These are phyloP conservation scores for Tolmerus cingulatus DNA, from an alignment of 2,888 invertebrate species.

Conservation along the genomic window DNA sequence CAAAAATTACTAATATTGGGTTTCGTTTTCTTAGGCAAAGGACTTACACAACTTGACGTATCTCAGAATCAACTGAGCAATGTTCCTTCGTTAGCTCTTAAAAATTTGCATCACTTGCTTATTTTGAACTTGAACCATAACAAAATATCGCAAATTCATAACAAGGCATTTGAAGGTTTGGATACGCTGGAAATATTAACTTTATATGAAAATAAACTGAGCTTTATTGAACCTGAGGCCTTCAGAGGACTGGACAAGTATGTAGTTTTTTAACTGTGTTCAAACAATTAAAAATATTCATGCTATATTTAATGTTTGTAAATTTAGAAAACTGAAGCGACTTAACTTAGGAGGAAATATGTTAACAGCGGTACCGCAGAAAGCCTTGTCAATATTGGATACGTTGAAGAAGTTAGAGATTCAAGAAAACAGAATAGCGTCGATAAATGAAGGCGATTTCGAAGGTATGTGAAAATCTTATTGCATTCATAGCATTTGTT, in stretches of 20 bases:
- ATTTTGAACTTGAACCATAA: constrained; percentile 92
- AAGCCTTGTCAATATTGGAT: constrained; percentile 79
- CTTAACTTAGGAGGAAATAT: constrained; percentile 88
- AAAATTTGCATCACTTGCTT: constrained; percentile 81
- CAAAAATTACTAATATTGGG: background rate
- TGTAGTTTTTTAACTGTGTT: constrained; percentile 57
- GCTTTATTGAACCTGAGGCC: constrained; percentile 79
- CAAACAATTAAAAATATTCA: constrained; percentile 50
- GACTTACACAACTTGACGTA: constrained; percentile 86
- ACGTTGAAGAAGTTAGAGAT: constrained; percentile 86
- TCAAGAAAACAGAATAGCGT: constrained; percentile 83
- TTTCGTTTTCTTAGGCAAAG: constrained; percentile 71
- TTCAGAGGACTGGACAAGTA: constrained; percentile 89
- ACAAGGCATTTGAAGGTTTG: constrained; percentile 84
- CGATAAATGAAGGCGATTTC: constrained; percentile 84
- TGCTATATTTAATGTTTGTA: background rate
- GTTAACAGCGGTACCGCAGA: constrained; percentile 78
- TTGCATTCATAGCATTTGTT: no score
- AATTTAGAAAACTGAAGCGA: constrained; percentile 76
- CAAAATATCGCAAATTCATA: constrained; percentile 79
- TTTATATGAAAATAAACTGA: constrained; percentile 85
- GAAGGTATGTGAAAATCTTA: constrained; percentile 68
- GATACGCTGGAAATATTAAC: constrained; percentile 87
- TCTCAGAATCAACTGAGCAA: constrained; percentile 83
- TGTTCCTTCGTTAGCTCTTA: constrained; percentile 82